phyloP scores from a whole-genome alignment of 1,140 invertebrate species.

The Thereuonema tuberculata region DNA sequence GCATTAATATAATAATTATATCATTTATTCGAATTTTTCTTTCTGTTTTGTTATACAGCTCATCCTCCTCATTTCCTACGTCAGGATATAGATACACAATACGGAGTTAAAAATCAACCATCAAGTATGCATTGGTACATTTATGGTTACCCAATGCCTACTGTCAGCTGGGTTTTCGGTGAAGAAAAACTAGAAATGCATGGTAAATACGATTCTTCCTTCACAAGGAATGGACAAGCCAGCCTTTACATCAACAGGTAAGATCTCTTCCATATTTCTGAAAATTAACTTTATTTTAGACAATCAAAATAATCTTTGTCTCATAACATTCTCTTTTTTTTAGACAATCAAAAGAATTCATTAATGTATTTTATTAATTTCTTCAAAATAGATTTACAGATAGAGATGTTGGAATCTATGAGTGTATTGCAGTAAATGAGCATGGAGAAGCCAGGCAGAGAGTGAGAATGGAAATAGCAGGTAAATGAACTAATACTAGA shows the following conservation, averaged over 20 bases:
- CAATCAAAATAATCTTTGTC: too few relatives aligned
- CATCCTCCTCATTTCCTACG: constrained; percentile 50
- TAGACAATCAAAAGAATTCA: too few relatives aligned
- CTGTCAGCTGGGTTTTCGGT: constrained; percentile 75
- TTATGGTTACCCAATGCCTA: constrained; percentile 83
- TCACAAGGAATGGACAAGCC: constrained; percentile 75
- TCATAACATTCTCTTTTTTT: too few relatives aligned
- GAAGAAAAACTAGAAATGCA: constrained; percentile 63
- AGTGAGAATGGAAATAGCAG: constrained; percentile 67
- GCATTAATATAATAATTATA: too few relatives aligned
- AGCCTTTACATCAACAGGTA: constrained; percentile 39
- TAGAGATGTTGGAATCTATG: constrained; percentile 81
- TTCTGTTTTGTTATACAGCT: constrained; percentile 14
- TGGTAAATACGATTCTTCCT: constrained; percentile 61
- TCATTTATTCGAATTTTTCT: background rate
- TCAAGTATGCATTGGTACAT: constrained; percentile 79
- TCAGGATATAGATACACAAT: constrained; percentile 68
- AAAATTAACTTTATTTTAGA: too few relatives aligned
- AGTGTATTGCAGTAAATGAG: constrained; percentile 82
- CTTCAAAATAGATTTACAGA: constrained; percentile 69
- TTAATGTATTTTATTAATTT: too few relatives aligned
- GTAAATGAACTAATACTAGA: too few relatives aligned
- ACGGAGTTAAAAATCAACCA: constrained; percentile 76
- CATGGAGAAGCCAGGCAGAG: constrained; percentile 69
- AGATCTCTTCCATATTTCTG: too few relatives aligned